Conservation (phyloP, 2,797 vertebrate species). For the Cryptoblepharus egeriae region DNA sequence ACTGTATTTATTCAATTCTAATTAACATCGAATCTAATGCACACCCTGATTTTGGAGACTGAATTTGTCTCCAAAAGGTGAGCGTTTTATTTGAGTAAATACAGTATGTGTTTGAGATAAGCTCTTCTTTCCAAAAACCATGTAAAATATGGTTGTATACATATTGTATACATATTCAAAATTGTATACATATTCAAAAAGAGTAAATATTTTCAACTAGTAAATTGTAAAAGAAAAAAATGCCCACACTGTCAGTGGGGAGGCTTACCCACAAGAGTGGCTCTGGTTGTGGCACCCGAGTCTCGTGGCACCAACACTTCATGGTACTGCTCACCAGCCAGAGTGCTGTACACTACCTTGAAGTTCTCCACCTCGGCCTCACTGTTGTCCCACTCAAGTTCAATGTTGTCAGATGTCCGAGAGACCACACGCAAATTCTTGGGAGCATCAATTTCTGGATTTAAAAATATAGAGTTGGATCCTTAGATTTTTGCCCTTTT, state of each 20-base stretch:
- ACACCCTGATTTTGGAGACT: too few species aligned
- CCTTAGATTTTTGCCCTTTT: not conserved
- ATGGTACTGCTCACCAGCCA: constrained; percentile 95
- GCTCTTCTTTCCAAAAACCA: too few species aligned
- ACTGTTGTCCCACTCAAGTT: constrained; percentile 97
- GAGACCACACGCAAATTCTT: constrained; percentile 91
- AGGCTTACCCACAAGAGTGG: constrained; percentile 85
- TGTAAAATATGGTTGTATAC: too few species aligned
- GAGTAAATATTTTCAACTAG: not conserved
- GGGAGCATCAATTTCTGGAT: constrained; percentile 95
- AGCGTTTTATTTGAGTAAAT: too few species aligned
- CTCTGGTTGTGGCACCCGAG: constrained; percentile 84
- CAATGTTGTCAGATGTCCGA: constrained; percentile 86
- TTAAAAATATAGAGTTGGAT: constrained; percentile 49
- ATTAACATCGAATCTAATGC: too few species aligned
- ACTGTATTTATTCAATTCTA: too few species aligned
- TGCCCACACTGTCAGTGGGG: not conserved
- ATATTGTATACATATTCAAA: not conserved
- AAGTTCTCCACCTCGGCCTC: constrained; percentile 92
- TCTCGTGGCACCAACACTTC: constrained; percentile 86
- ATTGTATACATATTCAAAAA: not conserved
- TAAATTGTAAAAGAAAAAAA: not conserved
- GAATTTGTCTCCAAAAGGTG: too few species aligned
- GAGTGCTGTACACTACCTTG: constrained; percentile 94
- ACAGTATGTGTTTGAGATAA: too few species aligned